Evolutionary conservation across 2,797 vertebrate genomes (phyloP), one percentile per base, ranked within the genome.

Genomic region (Zalophus californianus): DNA sequence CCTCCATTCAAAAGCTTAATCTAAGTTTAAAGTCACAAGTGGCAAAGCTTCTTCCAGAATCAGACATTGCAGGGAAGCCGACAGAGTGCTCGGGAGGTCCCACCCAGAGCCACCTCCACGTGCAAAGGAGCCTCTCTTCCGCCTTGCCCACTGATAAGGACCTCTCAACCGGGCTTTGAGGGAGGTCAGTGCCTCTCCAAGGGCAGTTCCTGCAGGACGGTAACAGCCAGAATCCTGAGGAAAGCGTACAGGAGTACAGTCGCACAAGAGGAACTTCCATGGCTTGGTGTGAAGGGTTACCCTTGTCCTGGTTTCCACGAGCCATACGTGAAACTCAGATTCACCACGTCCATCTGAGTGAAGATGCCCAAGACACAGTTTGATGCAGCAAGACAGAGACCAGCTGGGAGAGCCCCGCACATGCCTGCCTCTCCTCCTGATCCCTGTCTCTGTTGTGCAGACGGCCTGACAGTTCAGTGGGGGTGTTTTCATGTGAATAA

Each of bases 331-430:
- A 27, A 14, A 73, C 23, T 14, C 20, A 8, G 23, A 7, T 15
- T 3, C 25, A 2, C 41, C 25, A 0, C 14, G 21, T 15, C 70
- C 2, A 2, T 18, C 66, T 2, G 14, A 4, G 41, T 9, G 25
- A 16, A 16, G 41, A 3, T 25, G 23, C 25, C 2, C 8, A 13
- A 3, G 13, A 14, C 41, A 10, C 2, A 9, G 72, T 27, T 44
- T 4, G 25, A 15, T 27, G 72, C 72, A 16, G 15, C 1, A 23
- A 18, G 72, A 48, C 72, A 29, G 25, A 21, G 64, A 2, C 4
- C 23, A 25, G 41, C 13, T 1, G 5, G 68, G 35, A 72, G 35
- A 20, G 16, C 29, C 62, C 62, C 21, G 10, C 11, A 12, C 11
- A 1, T 2, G 10, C 15, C 29, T 13, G 35, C 68, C 35, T 23